These are phyloP conservation scores for Iphiclides podalirius DNA, from an alignment of 2,888 invertebrate species.

Conservation along the genomic window DNA sequence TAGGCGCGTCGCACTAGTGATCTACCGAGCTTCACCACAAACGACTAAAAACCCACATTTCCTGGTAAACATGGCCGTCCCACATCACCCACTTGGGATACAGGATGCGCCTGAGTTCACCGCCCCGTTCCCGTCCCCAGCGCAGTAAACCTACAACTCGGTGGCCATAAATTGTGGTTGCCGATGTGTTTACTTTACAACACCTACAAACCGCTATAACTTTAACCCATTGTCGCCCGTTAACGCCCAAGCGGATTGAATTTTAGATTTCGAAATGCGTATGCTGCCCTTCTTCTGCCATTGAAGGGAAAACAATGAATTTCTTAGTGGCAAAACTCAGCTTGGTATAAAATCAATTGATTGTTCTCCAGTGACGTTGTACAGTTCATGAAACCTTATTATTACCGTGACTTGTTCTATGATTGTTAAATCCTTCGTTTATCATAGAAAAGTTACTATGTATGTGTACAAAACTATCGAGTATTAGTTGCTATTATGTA, in stretches of 20 bases:
- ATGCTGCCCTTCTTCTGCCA: no score
- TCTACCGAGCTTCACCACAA: conserved; percentile 34
- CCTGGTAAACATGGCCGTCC: conserved; percentile 67
- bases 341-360: no score
- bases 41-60: conserved; percentile 73
- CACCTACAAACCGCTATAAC: conserved; percentile 10
- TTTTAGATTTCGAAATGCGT: no score
- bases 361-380: no score
- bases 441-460: no score
- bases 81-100: conserved; percentile 61
- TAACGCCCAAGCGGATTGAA: background rate
- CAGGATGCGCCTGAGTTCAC: conserved; percentile 69
- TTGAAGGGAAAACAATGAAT: no score
- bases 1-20: conserved; percentile 51
- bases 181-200: conserved; percentile 36
- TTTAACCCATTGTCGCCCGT: background rate
- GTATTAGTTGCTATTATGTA: no score
- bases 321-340: no score
- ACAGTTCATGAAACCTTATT: no score
- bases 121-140: conserved; percentile 47
- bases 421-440: no score
- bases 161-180: conserved; percentile 59
- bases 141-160: conserved; percentile 59
- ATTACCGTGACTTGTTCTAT: no score
- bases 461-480: no score